Conservation (phyloP, 2,113 vertebrate species). For the Pseudopipra pipra region DNA sequence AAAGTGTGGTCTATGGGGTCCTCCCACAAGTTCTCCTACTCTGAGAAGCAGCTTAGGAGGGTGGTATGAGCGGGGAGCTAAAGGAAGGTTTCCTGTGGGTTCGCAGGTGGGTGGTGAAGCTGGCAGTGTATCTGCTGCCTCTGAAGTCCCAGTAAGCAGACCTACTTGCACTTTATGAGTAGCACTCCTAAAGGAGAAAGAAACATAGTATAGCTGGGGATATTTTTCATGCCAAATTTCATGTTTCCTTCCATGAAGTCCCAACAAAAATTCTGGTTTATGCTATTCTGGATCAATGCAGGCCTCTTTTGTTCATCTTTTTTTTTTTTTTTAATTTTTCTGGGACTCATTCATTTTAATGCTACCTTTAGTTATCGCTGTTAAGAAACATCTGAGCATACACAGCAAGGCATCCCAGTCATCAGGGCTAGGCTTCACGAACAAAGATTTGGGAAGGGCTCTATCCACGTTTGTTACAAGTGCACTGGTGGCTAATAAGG, state of each 20-base stretch:
- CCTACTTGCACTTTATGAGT: neutral
- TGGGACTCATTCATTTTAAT: neutral
- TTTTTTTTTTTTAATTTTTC: neutral
- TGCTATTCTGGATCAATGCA: neutral
- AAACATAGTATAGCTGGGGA: neutral
- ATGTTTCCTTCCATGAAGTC: neutral
- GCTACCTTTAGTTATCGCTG: neutral
- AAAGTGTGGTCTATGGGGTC: neutral
- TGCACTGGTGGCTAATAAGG: too few species aligned
- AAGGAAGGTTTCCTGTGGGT: neutral
- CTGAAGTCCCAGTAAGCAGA: neutral
- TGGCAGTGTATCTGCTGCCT: neutral
- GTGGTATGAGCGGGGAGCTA: accelerated
- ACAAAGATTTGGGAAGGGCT: too few species aligned
- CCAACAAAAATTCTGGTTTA: neutral
- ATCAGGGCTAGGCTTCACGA: too few species aligned
- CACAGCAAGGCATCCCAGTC: neutral
- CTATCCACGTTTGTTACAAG: too few species aligned
- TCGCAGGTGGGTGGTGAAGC: neutral
- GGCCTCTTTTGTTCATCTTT: accelerated
- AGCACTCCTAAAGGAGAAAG: accelerated
- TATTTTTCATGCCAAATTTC: neutral
- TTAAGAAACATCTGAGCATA: neutral
- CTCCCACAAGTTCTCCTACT: neutral
- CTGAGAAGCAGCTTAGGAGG: neutral